Conservation (phyloP, 2,888 invertebrate genomes). For the Podotricha telesiphe region DNA sequence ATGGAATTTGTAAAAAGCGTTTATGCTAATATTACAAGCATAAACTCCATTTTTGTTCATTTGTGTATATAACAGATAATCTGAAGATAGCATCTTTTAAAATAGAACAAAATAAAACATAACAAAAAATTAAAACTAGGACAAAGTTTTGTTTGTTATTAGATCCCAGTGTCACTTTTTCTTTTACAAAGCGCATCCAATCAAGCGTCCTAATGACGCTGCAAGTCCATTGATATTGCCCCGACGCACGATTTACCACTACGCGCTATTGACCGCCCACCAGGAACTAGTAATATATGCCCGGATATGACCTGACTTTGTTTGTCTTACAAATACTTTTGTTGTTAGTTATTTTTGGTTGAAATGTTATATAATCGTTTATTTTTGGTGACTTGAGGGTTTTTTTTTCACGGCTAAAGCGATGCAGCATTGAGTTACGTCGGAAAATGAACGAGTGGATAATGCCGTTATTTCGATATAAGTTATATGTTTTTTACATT, state of each 20-base stretch:
- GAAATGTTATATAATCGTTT: not conserved
- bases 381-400: not conserved
- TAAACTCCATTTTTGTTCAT: no score
- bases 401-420: not conserved
- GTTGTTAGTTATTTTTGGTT: conserved; percentile 38
- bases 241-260: conserved; percentile 77
- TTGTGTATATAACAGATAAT: no score
- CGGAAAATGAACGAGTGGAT: no score
- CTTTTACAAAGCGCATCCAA: conserved; percentile 53
- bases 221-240: conserved; percentile 73
- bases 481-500: no score
- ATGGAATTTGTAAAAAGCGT: no score
- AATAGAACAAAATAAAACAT: not conserved
- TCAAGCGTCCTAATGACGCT: conserved; percentile 69
- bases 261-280: conserved; percentile 77
- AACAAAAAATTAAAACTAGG: not conserved
- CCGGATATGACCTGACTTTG: conserved; percentile 51
- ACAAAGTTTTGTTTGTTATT: conserved; percentile 7
- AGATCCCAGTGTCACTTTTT: conserved; percentile 6
- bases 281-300: conserved; percentile 58
- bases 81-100: no score
- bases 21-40: no score
- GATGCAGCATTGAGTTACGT: no score
- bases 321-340: conserved; percentile 45
- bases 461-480: no score